phyloP scores from a whole-genome alignment of 2,113 vertebrate species.

The Morone saxatilis region DNA sequence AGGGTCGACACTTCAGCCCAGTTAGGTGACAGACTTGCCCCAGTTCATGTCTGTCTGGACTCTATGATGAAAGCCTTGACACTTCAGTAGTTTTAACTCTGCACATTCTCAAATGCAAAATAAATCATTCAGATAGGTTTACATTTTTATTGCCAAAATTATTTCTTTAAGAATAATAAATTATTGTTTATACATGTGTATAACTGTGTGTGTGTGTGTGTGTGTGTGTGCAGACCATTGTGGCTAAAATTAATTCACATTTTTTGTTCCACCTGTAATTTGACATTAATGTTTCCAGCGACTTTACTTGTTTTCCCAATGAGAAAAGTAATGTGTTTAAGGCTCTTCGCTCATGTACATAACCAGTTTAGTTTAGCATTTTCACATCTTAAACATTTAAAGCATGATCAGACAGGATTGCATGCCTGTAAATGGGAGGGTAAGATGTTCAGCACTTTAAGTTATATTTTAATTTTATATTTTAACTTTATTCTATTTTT shows the following conservation, averaged over 20 bases:
- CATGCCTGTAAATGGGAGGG: slow-evolving; percentile 37
- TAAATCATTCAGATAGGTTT: neutral
- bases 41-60: slow-evolving; percentile 72
- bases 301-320: neutral
- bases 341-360: slow-evolving; percentile 1
- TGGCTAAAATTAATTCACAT: neutral
- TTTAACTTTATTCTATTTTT: too few relatives aligned
- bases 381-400: slow-evolving; percentile 18
- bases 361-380: slow-evolving; percentile 33
- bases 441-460: neutral
- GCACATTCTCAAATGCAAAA: slow-evolving; percentile 35
- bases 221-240: neutral
- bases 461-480: too few relatives aligned
- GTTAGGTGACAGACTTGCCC: slow-evolving; percentile 61
- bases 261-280: neutral
- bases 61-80: slow-evolving; percentile 56
- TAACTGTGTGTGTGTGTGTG: too few relatives aligned
- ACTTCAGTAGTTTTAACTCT: slow-evolving; percentile 24
- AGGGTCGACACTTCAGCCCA: slow-evolving; percentile 60
- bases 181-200: neutral
- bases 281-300: neutral
- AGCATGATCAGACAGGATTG: slow-evolving; percentile 27
- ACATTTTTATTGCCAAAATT: neutral
- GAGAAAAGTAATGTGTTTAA: neutral
- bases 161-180: neutral